A percentile compares a stretch with the other conserved stretches of the same genome.
These are phyloP conservation scores for Bactericera cockerelli DNA, from an alignment of 1,140 invertebrate species.

Conservation along the genomic window DNA sequence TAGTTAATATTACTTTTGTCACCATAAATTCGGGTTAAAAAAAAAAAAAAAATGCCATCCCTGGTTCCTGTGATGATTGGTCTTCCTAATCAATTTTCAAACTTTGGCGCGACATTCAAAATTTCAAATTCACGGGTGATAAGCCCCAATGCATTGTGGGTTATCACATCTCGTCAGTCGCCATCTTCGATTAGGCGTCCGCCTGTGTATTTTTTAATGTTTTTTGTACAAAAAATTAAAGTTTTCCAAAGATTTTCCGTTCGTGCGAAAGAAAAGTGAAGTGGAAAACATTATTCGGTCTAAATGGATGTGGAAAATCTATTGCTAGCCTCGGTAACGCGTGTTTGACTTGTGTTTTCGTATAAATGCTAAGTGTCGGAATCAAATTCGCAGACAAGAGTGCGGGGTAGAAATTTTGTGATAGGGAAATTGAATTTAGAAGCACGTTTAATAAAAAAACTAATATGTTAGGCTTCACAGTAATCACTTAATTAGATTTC, in stretches of 20 bases:
- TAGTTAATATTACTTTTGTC: too few species aligned
- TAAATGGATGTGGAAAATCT: constrained; percentile 3
- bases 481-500: constrained; percentile 6
- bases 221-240: constrained; percentile 5
- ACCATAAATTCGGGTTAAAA: too few species aligned
- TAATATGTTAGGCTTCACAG: constrained; percentile 6
- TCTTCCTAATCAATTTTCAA: neutral
- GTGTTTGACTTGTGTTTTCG: neutral
- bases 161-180: constrained; percentile 2
- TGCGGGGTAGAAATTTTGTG: constrained; percentile 7
- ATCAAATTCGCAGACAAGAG: neutral
- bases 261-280: neutral
- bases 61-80: too few species aligned
- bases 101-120: neutral
- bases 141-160: constrained; percentile 5
- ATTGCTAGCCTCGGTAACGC: neutral
- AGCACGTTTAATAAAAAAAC: constrained; percentile 7
- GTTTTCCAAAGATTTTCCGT: neutral
- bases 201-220: neutral
- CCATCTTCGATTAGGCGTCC: constrained; percentile 9
- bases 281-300: neutral
- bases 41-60: too few species aligned
- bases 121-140: constrained; percentile 9
- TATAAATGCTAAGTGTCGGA: neutral
- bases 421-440: constrained; percentile 7